Conservation (phyloP, 2,888 invertebrate genomes). For the Volucella zonaria region DNA sequence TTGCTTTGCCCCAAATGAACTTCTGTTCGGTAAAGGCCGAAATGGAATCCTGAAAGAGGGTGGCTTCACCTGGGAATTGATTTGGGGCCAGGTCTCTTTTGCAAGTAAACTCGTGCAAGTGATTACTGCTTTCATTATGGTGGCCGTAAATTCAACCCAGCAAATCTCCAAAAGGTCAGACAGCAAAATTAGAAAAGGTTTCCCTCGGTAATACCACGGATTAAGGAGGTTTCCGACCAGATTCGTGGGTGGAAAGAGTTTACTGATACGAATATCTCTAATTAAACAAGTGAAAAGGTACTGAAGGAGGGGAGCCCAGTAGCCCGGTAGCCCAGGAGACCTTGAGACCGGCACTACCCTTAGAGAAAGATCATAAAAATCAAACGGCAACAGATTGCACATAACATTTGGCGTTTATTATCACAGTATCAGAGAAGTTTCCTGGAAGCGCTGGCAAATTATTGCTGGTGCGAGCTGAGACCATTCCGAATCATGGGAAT, state of each 20-base stretch:
- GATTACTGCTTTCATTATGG: slow-evolving; percentile 55
- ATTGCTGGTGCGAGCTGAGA: slow-evolving; percentile 41
- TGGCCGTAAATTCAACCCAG: slow-evolving; percentile 38
- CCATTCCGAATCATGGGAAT: slow-evolving; percentile 50
- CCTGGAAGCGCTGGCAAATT: slow-evolving; percentile 33
- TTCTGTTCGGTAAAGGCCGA: slow-evolving; percentile 13
- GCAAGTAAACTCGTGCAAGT: slow-evolving; percentile 44
- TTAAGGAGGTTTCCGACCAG: slow-evolving; percentile 8
- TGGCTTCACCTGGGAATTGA: slow-evolving; percentile 35
- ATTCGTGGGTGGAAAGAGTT: not conserved
- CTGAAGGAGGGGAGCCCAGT: not conserved
- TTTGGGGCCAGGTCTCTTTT: slow-evolving; percentile 15
- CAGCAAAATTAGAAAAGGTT: slow-evolving; percentile 50
- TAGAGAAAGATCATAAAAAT: slow-evolving; percentile 37
- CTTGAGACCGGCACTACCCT: not conserved
- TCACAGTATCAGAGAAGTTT: not conserved
- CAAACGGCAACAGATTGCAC: slow-evolving; percentile 67
- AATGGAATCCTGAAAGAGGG: slow-evolving; percentile 2
- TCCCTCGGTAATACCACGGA: slow-evolving; percentile 18
- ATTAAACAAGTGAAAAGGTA: slow-evolving; percentile 27
- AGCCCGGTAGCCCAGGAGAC: not conserved
- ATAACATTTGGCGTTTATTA: slow-evolving; percentile 21
- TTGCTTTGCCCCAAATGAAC: slow-evolving; percentile 41
- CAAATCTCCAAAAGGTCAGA: slow-evolving; percentile 52
- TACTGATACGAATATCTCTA: slow-evolving; percentile 24